phyloP scores from a whole-genome alignment of 2,888 invertebrate genomes.

The Eulithis prunata region DNA sequence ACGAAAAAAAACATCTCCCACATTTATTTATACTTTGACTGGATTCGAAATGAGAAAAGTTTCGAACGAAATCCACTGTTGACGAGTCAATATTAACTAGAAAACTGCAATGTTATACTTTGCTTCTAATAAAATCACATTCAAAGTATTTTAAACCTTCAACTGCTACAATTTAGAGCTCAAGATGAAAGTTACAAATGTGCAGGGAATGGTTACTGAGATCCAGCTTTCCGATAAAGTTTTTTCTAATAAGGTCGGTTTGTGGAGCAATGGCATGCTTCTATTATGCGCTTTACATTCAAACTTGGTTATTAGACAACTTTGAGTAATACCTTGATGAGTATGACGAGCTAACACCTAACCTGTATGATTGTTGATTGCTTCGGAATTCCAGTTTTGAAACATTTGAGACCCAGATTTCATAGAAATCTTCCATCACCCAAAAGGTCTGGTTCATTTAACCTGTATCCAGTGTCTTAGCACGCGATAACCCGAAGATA shows the following conservation, averaged over 20 bases:
- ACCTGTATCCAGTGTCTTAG: slow-evolving; percentile 39
- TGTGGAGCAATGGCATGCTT: slow-evolving; percentile 46
- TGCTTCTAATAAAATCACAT: slow-evolving; percentile 17
- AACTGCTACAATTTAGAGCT: neutral
- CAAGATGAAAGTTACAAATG: slow-evolving; percentile 7
- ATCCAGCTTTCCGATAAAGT: slow-evolving; percentile 70
- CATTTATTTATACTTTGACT: slow-evolving; percentile 57
- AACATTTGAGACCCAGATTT: no score
- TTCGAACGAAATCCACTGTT: slow-evolving; percentile 74
- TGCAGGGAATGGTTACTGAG: slow-evolving; percentile 38
- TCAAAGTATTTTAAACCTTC: slow-evolving; percentile 29
- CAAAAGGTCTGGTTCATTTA: slow-evolving; percentile 35
- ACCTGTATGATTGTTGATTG: no score
- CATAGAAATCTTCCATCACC: neutral
- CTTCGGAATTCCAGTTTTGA: no score
- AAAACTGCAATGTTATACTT: slow-evolving; percentile 56
- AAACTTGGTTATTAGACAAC: slow-evolving; percentile 25
- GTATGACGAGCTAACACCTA: neutral
- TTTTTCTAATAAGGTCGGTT: slow-evolving; percentile 73
- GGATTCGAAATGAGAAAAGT: slow-evolving; percentile 82
- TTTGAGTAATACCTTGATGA: slow-evolving; percentile 10
- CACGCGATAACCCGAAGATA: slow-evolving; percentile 59
- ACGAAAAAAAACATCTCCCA: slow-evolving; percentile 23
- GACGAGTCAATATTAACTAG: slow-evolving; percentile 82
- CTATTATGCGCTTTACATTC: slow-evolving; percentile 43